Conservation (phyloP, 1,140 invertebrate species). For the Calephelis nemesis region DNA sequence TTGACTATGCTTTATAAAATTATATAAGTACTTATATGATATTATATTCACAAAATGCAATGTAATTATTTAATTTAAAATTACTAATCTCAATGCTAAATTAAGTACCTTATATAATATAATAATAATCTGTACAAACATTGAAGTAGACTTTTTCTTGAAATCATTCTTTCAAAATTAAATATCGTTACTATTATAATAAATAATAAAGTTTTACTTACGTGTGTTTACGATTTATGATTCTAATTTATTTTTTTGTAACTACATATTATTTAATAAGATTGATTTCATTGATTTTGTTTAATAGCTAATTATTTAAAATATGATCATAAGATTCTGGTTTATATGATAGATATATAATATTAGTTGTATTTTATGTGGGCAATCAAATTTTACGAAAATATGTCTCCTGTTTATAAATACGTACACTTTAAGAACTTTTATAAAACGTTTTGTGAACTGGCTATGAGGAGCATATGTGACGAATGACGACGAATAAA, state of each 20-base stretch:
- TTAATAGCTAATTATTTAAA: conserved; percentile 1
- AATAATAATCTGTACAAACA: conserved; percentile 7
- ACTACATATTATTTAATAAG: conserved; percentile 19
- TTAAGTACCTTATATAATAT: neutral
- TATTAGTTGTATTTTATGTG: conserved; percentile 52
- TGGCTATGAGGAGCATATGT: conserved; percentile 17
- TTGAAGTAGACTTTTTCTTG: conserved; percentile 1
- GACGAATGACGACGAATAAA: conserved; percentile 15
- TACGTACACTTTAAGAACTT: conserved; percentile 31
- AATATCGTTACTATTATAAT: conserved; percentile 2
- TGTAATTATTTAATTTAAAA: conserved; percentile 9
- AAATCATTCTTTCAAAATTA: neutral
- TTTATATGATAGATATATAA: conserved; percentile 19
- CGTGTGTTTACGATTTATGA: neutral
- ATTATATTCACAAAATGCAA: conserved; percentile 12
- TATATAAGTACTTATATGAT: conserved; percentile 7
- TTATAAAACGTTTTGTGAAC: conserved; percentile 23
- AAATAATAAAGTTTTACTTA: conserved; percentile 2
- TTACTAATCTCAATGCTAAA: conserved; percentile 5
- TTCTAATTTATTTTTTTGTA: conserved; percentile 15
- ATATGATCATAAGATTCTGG: conserved; percentile 1
- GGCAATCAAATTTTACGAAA: conserved; percentile 72
- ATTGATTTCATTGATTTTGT: conserved; percentile 20
- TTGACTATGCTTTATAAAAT: conserved; percentile 20
- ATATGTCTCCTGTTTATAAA: conserved; percentile 71